phyloP scores from a whole-genome alignment of 2,797 vertebrate genomes.

The Halcyon chelicuti region DNA sequence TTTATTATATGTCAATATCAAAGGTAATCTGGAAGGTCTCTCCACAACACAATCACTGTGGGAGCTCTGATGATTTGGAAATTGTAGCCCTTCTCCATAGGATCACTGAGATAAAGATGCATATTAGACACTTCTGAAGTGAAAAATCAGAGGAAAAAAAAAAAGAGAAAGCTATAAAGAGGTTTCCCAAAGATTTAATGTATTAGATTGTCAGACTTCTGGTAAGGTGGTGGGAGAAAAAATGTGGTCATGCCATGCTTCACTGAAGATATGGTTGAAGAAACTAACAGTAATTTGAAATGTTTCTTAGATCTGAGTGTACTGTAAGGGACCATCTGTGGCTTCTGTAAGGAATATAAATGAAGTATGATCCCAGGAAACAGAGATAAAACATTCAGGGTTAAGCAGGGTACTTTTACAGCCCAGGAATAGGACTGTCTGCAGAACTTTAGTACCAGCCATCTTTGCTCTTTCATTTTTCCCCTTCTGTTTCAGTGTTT shows the following conservation, averaged over 20 bases:
- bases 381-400: conserved; percentile 5
- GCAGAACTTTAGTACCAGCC: conserved; percentile 2
- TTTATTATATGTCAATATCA: not conserved
- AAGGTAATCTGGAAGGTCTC: not conserved
- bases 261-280: conserved; percentile 40
- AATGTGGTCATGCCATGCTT: conserved; percentile 11
- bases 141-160: not conserved
- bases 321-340: conserved; percentile 21
- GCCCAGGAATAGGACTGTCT: not conserved
- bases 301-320: conserved; percentile 14
- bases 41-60: not conserved
- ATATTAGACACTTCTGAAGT: not conserved
- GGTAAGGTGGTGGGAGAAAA: conserved; percentile 35
- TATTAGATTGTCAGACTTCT: conserved; percentile 1
- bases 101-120: not conserved
- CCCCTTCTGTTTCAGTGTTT: conserved; percentile 11
- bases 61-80: not conserved
- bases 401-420: conserved; percentile 41
- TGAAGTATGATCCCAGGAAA: conserved; percentile 21
- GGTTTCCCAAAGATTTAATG: not conserved
- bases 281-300: conserved; percentile 27
- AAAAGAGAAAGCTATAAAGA: not conserved
- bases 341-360: conserved; percentile 45
- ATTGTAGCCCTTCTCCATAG: not conserved
- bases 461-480: conserved; percentile 1